Percentiles rank a stretch among this genome's conserved stretches.
These are phyloP conservation scores for Microtus oregoni DNA, from an alignment of 2,113 vertebrate genomes.

Conservation along the genomic window DNA sequence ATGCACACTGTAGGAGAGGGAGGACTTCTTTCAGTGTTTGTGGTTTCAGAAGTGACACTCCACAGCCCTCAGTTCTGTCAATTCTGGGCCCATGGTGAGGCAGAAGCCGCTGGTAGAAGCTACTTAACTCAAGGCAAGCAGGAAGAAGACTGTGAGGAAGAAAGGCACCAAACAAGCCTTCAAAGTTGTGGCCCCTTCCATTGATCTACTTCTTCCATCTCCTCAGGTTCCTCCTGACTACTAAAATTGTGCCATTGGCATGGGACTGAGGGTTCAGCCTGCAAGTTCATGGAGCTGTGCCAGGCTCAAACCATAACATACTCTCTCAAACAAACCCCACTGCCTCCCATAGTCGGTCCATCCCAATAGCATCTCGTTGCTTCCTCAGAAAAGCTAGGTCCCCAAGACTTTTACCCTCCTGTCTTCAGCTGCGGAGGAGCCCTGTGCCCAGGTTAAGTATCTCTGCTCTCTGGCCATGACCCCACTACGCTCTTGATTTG, in stretches of 20 bases:
- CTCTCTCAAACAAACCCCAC: not conserved
- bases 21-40: not conserved
- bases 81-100: not conserved
- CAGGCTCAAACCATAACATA: not conserved
- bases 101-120: not conserved
- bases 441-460: fast-evolving
- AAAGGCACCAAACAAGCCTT: not conserved
- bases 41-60: not conserved
- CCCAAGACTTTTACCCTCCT: not conserved
- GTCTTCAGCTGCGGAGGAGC: not conserved
- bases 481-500: fast-evolving
- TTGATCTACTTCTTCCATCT: not conserved
- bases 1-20: not conserved
- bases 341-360: not conserved
- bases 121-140: not conserved
- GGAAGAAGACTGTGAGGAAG: not conserved
- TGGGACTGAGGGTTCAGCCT: not conserved
- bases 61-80: not conserved
- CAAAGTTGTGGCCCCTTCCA: not conserved
- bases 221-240: not conserved
- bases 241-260: not conserved
- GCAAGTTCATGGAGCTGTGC: not conserved
- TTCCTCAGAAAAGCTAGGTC: not conserved
- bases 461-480: not conserved
- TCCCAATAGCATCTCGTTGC: not conserved